phyloP scores from a whole-genome alignment of 1,140 invertebrate genomes.

The Neuroterus valhalla region DNA sequence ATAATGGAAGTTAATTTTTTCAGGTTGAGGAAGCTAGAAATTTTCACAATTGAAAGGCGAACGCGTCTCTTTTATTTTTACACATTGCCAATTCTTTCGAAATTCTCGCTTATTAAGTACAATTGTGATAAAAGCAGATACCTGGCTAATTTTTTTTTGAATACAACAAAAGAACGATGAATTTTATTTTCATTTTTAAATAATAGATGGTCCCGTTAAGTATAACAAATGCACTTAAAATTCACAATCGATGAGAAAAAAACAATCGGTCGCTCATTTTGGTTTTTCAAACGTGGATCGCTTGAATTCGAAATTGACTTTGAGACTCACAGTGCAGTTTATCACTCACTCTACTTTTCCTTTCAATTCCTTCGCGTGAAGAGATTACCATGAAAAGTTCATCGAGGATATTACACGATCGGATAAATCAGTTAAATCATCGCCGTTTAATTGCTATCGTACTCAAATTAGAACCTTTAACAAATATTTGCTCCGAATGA shows the following conservation, averaged over 20 bases:
- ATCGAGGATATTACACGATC: conserved; percentile 17
- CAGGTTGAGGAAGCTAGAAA: not conserved
- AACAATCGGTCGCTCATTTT: not conserved
- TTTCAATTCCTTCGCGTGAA: conserved; percentile 24
- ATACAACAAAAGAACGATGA: conserved; percentile 19
- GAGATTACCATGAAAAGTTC: not conserved
- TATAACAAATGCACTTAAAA: conserved; percentile 8
- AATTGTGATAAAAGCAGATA: conserved; percentile 12
- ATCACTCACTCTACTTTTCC: not conserved
- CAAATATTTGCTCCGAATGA: conserved; percentile 25
- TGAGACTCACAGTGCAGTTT: conserved; percentile 15
- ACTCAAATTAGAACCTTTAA: conserved; percentile 26
- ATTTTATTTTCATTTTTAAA: conserved; percentile 1
- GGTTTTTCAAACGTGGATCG: not conserved
- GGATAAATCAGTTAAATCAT: conserved; percentile 18
- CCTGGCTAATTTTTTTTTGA: not conserved
- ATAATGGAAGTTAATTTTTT: conserved; percentile 2
- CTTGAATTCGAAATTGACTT: conserved; percentile 8
- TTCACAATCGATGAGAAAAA: not conserved
- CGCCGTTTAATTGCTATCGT: conserved; percentile 18
- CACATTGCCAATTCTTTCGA: conserved; percentile 4
- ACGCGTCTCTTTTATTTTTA: conserved; percentile 5
- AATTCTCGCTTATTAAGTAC: conserved; percentile 10
- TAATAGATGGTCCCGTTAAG: conserved; percentile 16
- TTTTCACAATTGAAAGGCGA: conserved; percentile 23